Evolutionary conservation across 2,888 invertebrate species (phyloP).

Genomic region (Operophtera brumata): DNA sequence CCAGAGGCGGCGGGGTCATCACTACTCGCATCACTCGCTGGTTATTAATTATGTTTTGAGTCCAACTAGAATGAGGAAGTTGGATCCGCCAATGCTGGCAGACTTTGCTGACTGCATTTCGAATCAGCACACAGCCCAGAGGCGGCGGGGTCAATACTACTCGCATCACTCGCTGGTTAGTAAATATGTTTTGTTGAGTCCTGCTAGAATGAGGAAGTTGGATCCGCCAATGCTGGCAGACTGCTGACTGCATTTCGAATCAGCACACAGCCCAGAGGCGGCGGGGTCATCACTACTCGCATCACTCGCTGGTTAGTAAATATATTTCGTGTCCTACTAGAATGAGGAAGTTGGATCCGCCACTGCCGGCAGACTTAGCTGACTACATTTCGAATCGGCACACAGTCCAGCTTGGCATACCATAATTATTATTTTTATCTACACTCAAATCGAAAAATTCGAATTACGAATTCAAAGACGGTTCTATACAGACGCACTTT

Average conservation of each 20-base stretch:
- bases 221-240: slow-evolving; percentile 69
- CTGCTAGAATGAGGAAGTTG: slow-evolving; percentile 68
- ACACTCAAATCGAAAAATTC: too few species aligned
- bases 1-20: slow-evolving; percentile 68
- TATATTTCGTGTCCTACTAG: slow-evolving; percentile 48
- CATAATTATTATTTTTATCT: too few species aligned
- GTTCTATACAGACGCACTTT: too few species aligned
- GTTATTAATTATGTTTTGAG: slow-evolving; percentile 45
- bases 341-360: too few species aligned
- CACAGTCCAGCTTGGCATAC: too few species aligned
- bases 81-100: slow-evolving; percentile 64
- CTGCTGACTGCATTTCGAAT: slow-evolving; percentile 80
- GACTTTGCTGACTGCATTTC: slow-evolving; percentile 83
- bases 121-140: slow-evolving; percentile 79
- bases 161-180: slow-evolving; percentile 49
- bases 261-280: slow-evolving; percentile 80
- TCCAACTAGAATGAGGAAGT: slow-evolving; percentile 67
- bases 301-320: slow-evolving; percentile 38
- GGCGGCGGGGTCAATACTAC: slow-evolving; percentile 65
- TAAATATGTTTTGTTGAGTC: slow-evolving; percentile 53
- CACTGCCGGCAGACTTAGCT: too few species aligned
- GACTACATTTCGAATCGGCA: too few species aligned
- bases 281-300: slow-evolving; percentile 63
- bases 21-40: slow-evolving; percentile 56
- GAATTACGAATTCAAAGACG: too few species aligned